Evolutionary conservation across 1,140 invertebrate genomes (phyloP).

Genomic region (Contarinia nasturtii): DNA sequence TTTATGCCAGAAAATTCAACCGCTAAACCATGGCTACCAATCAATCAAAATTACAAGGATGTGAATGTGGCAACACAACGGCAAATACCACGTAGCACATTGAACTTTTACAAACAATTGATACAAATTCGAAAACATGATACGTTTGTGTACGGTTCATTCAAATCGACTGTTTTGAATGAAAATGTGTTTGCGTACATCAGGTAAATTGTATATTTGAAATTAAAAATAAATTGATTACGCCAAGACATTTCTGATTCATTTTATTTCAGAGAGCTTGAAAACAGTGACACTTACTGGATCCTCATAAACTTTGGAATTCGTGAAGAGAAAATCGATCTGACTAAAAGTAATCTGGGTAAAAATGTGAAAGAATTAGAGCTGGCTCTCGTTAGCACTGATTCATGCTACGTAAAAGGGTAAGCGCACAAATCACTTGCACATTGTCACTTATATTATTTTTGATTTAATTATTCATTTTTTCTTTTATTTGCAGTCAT

Average conservation of each 20-base stretch:
- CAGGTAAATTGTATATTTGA: conserved; percentile 15
- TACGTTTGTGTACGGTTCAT: conserved; percentile 22
- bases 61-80: conserved; percentile 27
- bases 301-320: neutral
- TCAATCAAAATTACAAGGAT: conserved; percentile 25
- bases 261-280: neutral
- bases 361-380: neutral
- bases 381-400: neutral
- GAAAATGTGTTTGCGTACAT: conserved; percentile 24
- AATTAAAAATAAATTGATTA: too few relatives aligned
- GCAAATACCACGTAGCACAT: conserved; percentile 20
- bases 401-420: neutral
- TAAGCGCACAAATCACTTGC: neutral
- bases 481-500: neutral
- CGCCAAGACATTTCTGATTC: too few relatives aligned
- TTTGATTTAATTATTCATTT: too few relatives aligned
- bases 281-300: neutral
- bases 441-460: too few relatives aligned
- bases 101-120: conserved; percentile 28
- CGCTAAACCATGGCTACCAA: conserved; percentile 37
- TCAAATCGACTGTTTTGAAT: conserved; percentile 16
- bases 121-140: conserved; percentile 18
- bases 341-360: neutral
- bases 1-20: conserved; percentile 7
- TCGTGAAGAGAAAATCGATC: neutral